Conservation (phyloP, 1,140 invertebrate genomes). For the Drosophila ercepeae region DNA sequence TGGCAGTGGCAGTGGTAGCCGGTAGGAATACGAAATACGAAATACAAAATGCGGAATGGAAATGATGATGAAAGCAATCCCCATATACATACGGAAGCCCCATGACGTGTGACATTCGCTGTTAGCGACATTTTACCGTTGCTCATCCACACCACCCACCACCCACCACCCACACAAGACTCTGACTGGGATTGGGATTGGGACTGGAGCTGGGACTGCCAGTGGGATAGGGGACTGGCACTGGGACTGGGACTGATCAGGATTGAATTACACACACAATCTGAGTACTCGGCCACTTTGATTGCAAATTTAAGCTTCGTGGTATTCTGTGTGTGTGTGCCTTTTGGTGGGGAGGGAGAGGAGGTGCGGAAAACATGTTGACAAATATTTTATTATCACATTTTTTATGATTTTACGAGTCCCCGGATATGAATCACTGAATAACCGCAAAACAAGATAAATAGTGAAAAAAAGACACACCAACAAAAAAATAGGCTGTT, state of each 20-base stretch:
- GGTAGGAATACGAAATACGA: constrained; percentile 33
- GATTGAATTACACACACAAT: constrained; percentile 82
- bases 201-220: not conserved
- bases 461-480: constrained; percentile 41
- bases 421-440: constrained; percentile 80
- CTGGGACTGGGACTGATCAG: constrained; percentile 64
- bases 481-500: not conserved
- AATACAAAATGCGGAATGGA: constrained; percentile 48
- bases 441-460: constrained; percentile 56
- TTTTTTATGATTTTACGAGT: constrained; percentile 82
- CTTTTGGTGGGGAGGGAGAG: not conserved
- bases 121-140: constrained; percentile 75
- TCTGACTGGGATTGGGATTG: constrained; percentile 28
- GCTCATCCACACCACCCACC: constrained; percentile 13
- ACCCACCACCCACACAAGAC: constrained; percentile 2
- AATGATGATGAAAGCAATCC: constrained; percentile 68
- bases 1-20: constrained; percentile 5
- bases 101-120: constrained; percentile 78
- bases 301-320: constrained; percentile 64
- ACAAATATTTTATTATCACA: constrained; percentile 82
- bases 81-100: constrained; percentile 29
- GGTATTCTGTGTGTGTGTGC: constrained; percentile 6
- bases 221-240: not conserved
- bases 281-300: constrained; percentile 77
- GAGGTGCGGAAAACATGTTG: constrained; percentile 58